Percentiles rank a stretch among this genome's conserved stretches.
These are phyloP conservation scores for Colossoma macropomum DNA, from an alignment of 2,113 vertebrate genomes.

Conservation along the genomic window DNA sequence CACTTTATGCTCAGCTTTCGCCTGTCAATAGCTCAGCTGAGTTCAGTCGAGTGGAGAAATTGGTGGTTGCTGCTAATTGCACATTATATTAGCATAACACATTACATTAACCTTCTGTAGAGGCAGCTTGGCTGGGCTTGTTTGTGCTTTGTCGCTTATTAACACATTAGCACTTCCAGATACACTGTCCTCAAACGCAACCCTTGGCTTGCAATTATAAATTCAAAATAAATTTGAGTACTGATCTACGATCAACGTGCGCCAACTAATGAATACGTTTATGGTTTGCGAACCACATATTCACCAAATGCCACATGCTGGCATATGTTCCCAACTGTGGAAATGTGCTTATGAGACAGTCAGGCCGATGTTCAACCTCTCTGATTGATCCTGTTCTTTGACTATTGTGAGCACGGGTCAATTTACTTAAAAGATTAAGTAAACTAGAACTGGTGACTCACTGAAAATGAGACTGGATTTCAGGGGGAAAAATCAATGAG, in stretches of 20 bases:
- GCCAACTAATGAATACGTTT: constrained; percentile 20
- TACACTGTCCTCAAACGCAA: constrained; percentile 27
- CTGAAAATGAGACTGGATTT: no score
- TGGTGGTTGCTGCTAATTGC: constrained; percentile 27
- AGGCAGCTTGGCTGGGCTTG: constrained; percentile 16
- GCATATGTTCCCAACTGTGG: background rate
- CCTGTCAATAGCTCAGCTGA: constrained; percentile 19
- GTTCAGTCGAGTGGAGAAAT: constrained; percentile 34
- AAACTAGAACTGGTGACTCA: background rate
- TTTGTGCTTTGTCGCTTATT: constrained; percentile 35
- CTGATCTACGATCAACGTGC: constrained; percentile 6
- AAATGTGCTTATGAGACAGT: background rate
- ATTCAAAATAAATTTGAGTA: background rate
- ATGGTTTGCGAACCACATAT: background rate
- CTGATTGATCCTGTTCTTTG: background rate
- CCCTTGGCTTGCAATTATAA: background rate
- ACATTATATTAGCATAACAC: constrained; percentile 34
- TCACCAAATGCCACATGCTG: background rate
- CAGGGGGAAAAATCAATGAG: no score
- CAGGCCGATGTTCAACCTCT: background rate
- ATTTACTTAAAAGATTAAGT: background rate
- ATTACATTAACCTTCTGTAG: constrained; percentile 35
- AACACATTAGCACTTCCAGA: constrained; percentile 34
- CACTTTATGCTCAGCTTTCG: background rate
- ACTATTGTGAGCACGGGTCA: background rate